Conservation (phyloP, 1,140 invertebrate genomes). For the Drosophila punjabiensis region DNA sequence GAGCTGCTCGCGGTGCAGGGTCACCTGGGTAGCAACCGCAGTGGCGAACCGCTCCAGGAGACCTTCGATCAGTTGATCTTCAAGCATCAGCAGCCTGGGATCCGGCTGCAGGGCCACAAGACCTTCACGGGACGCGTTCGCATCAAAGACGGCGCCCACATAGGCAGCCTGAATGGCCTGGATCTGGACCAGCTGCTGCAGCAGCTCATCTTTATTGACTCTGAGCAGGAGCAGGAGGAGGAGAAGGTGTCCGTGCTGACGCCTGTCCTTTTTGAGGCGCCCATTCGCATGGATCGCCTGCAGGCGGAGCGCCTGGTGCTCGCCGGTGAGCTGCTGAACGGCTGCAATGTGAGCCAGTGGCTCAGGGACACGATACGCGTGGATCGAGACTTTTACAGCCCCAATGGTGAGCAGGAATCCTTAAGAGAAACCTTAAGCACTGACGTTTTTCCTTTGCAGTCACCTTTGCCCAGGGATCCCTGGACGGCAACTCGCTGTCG, state of each 20-base stretch:
- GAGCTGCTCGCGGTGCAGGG: slow-evolving; percentile 60
- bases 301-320: slow-evolving; percentile 22
- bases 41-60: slow-evolving; percentile 28
- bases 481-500: slow-evolving; percentile 61
- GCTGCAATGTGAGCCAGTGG: slow-evolving; percentile 68
- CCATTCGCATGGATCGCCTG: slow-evolving; percentile 28
- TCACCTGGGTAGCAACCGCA: slow-evolving; percentile 53
- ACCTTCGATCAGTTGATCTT: slow-evolving; percentile 67
- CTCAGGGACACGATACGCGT: slow-evolving; percentile 66
- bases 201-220: slow-evolving; percentile 54
- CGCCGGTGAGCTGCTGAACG: slow-evolving; percentile 50
- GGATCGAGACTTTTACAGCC: slow-evolving; percentile 43
- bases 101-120: slow-evolving; percentile 42
- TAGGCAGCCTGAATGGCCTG: slow-evolving; percentile 54
- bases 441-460: slow-evolving; percentile 13
- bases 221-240: slow-evolving; percentile 2
- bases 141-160: slow-evolving; percentile 48
- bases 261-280: slow-evolving; percentile 51
- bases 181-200: slow-evolving; percentile 42
- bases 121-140: slow-evolving; percentile 69
- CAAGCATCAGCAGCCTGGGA: slow-evolving; percentile 31
- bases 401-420: slow-evolving; percentile 17
- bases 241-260: slow-evolving; percentile 36
- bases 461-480: slow-evolving; percentile 50
- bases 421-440: not conserved